Conservation (phyloP, 2,113 vertebrate genomes). For the Myrmophylax atrothorax region DNA sequence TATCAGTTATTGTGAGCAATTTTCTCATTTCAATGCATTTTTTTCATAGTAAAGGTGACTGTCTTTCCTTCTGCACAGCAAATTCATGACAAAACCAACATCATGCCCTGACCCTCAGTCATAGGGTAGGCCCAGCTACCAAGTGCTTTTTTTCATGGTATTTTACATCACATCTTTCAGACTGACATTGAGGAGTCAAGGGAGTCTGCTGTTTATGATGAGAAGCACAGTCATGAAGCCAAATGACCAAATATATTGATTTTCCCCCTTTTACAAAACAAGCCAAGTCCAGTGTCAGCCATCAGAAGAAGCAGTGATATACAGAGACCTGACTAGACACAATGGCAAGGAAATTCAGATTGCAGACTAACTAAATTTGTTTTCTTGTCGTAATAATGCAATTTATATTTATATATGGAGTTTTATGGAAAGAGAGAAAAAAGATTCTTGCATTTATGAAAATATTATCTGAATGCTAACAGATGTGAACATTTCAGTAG, state of each 20-base stretch:
- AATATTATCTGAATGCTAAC: neutral
- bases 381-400: neutral
- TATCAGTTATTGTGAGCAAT: too few species aligned
- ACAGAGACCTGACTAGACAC: neutral
- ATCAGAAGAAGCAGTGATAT: rapidly evolving
- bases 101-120: neutral
- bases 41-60: neutral
- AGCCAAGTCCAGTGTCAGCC: neutral
- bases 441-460: neutral
- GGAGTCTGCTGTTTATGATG: neutral
- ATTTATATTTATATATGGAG: neutral
- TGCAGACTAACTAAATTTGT: neutral
- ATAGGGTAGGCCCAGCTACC: neutral
- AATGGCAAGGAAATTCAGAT: neutral
- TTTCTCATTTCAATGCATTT: neutral
- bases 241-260: neutral
- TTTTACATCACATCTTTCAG: neutral
- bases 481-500: neutral
- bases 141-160: neutral
- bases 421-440: neutral
- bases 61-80: neutral
- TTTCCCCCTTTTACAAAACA: neutral
- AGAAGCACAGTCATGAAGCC: neutral
- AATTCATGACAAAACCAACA: neutral
- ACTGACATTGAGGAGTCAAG: neutral